Base-by-base conservation (phyloP, 2,113 vertebrate species). In the Oncorhynchus nerka region DNA sequence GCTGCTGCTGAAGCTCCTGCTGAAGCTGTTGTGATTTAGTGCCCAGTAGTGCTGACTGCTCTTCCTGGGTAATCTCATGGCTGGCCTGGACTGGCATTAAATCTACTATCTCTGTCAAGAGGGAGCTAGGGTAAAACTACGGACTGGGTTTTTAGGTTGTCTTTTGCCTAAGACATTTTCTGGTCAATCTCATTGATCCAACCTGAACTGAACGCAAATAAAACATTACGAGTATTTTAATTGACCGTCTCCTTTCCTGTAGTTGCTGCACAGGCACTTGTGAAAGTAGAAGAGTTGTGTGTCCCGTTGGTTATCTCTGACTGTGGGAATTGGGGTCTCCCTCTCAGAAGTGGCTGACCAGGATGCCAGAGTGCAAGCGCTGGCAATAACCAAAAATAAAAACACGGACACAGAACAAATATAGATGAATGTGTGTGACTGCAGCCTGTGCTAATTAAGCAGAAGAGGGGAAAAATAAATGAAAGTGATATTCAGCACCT, bases 21-120 rank as follows among this genome's bases (percentile, higher is more conserved):
- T 55, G 51, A 55, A 55, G 51, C 51, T 55, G 51, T 55, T 55
- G 51, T 19, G 85, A 92, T 91, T 93, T 89, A 90, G 79, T 83
- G 79, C 48, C 3, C 84, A 75, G 85, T 79, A 83, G 86, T 81
- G 81, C 71, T 72, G 75, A 81, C 76, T 79, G 73, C 68, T 77
- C 80, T 84, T 83, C 75, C 30, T 74, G 51, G 75, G 70, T 88
- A 84, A 90, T 84, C 81, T 77, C 76, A 61, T 83, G 89, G 90
- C 83, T 84, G 59, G 66, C 75, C 68, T 28, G 4, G 30, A 26
- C 19, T 57, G 59, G 19, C 19, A 76, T 82, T 90, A 91, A 89
- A 89, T 90, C 78, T 61, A 57, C 11, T 13, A 20, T 55, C 20
- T 49, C 24, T 64, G 39, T 22, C 1, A 34, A 34, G 51, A 49